Base-by-base conservation (phyloP, 2,797 vertebrate genomes). In the Myotis planiceps region DNA sequence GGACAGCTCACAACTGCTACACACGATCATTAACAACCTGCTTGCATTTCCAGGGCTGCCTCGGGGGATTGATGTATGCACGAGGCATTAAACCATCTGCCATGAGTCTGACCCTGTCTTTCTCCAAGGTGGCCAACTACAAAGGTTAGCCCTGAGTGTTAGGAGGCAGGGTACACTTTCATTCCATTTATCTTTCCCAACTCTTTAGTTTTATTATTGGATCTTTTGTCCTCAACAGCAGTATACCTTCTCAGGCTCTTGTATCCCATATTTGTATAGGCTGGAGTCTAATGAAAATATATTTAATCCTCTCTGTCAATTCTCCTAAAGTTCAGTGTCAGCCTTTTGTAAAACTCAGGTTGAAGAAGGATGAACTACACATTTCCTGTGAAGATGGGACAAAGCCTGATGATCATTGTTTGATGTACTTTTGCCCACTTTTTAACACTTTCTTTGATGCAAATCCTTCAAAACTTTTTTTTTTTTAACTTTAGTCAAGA, bases 231-330 rank as follows among this genome's bases (percentile, higher is more conserved):
- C 34, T 82, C 84, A 47, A 45, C n/a, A 29, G 58, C 58, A 71
- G 63, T 37, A 18, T 9, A 53, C 23, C 66, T 90, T 84, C 51
- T 37, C 65, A 74, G 72, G 25, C 39, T 78, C 87, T 82, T 45
- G 21, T 66, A 65, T 55, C 51, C n/a, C 53, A 5, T 94, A 82
- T 96, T 75, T 88, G 53, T 82, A 51, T n/a, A 96, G 51, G 47
- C 75, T 34, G 13, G 37, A 90, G n/a, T 80, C 93, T 92, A 95
- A 90, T 72, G 34, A 95, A 96, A 97, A 91, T 88, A 74, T 29
- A 88, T 79, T 88, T 93, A 94, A 95, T 93, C 51, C 81, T 96
- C 78, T 60, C 25, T 85, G 83, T 96, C 87, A 96, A 94, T 45
- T 79, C 51, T 90, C 87, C 71, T 84, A 69, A 97, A 92, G 78